Percentiles rank a stretch among this genome's conserved stretches.
Evolutionary conservation across 1,140 invertebrate species (phyloP).

Genomic region (Patella vulgata): DNA sequence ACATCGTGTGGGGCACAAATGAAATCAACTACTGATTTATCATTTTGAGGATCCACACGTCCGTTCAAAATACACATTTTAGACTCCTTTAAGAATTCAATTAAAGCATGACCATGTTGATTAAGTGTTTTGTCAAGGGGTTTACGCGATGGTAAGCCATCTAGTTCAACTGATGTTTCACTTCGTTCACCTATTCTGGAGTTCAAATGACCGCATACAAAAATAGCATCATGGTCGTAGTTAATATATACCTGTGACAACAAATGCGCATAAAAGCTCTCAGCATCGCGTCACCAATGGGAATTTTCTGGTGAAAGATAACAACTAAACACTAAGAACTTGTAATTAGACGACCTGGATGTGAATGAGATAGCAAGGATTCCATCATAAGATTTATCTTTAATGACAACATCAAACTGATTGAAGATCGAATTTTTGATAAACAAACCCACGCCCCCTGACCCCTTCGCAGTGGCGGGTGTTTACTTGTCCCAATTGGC

Average conservation of each 20-base stretch:
- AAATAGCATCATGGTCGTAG: constrained; percentile 13
- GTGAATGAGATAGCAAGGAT: constrained; percentile 19
- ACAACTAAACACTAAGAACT: constrained; percentile 20
- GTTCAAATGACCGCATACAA: constrained; percentile 23
- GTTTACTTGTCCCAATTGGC: too few species aligned
- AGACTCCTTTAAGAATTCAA: constrained; percentile 26
- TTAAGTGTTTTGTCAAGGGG: constrained; percentile 12
- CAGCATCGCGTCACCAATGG: constrained; percentile 22
- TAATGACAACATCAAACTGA: constrained; percentile 4
- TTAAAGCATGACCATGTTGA: constrained; percentile 19
- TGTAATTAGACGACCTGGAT: constrained; percentile 1
- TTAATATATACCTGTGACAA: constrained; percentile 18
- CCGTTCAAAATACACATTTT: constrained; percentile 34
- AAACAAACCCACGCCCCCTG: constrained; percentile 28
- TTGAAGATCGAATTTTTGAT: constrained; percentile 15
- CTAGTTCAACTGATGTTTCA: constrained; percentile 9
- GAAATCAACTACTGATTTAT: constrained; percentile 27
- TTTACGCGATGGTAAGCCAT: neutral
- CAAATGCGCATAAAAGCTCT: constrained; percentile 25
- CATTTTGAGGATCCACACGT: neutral
- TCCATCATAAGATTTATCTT: constrained; percentile 25
- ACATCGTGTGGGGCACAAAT: constrained; percentile 26
- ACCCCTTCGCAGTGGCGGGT: too few species aligned
- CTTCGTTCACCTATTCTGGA: constrained; percentile 6
- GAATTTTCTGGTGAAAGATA: constrained; percentile 29